These are phyloP conservation scores for Numenius arquata DNA, from an alignment of 2,113 vertebrate genomes.

Conservation along the genomic window DNA sequence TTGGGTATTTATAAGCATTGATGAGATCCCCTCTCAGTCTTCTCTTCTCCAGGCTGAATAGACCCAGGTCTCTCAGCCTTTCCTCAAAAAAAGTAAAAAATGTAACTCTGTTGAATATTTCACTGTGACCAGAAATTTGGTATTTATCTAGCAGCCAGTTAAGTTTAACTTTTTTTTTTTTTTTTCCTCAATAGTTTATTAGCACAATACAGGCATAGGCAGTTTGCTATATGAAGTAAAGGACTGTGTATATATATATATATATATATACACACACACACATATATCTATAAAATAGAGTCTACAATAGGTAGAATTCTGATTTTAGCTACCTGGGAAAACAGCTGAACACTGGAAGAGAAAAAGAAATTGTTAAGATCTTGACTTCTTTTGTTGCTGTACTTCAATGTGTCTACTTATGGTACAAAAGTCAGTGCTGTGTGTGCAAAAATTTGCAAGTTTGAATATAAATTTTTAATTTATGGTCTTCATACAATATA, in stretches of 20 bases:
- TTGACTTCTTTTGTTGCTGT: not conserved
- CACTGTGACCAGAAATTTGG: not conserved
- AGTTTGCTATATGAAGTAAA: not conserved
- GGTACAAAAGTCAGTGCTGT: not conserved
- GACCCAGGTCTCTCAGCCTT: no score
- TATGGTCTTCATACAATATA: not conserved
- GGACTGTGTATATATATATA: accelerated
- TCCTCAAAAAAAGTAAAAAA: no score
- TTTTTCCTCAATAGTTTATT: not conserved
- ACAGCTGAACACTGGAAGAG: not conserved
- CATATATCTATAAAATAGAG: not conserved
- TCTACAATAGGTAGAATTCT: not conserved
- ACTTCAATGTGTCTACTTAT: not conserved
- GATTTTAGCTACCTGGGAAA: not conserved
- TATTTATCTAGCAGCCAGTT: not conserved
- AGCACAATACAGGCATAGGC: not conserved
- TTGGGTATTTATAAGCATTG: no score
- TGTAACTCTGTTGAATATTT: not conserved
- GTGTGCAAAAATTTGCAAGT: not conserved
- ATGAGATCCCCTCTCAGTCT: no score
- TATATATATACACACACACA: not conserved
- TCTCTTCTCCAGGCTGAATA: no score
- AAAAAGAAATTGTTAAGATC: not conserved
- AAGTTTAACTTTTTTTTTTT: not conserved
- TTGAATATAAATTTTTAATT: not conserved